Conservation (phyloP, 2,797 vertebrate genomes). For the Pagetopsis macropterus region DNA sequence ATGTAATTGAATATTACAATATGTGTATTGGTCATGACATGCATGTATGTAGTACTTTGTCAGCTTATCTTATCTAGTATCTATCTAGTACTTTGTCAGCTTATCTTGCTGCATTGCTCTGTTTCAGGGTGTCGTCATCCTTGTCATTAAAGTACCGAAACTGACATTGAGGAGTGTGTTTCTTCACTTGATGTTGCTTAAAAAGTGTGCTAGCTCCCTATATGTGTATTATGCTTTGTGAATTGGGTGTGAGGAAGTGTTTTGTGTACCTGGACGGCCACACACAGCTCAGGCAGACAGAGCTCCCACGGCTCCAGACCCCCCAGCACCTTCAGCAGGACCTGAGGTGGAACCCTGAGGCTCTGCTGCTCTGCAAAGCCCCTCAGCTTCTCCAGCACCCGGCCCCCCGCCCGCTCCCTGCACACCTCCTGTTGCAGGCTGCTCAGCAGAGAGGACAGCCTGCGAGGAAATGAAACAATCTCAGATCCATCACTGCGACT, state of each 20-base stretch:
- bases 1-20: too few species aligned
- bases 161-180: too few species aligned
- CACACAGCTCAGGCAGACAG: slow-evolving; percentile 83
- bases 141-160: too few species aligned
- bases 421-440: slow-evolving; percentile 74
- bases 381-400: slow-evolving; percentile 79
- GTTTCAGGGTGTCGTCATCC: too few species aligned
- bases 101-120: too few species aligned
- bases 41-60: too few species aligned
- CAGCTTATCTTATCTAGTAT: too few species aligned
- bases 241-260: background rate
- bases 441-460: slow-evolving; percentile 80
- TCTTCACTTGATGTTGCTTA: background rate
- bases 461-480: slow-evolving; percentile 39
- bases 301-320: slow-evolving; percentile 82
- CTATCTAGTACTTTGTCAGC: too few species aligned
- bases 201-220: background rate
- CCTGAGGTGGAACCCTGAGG: slow-evolving; percentile 70
- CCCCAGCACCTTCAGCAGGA: slow-evolving; percentile 78
- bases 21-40: too few species aligned
- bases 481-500: background rate
- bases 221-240: background rate
- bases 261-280: slow-evolving; percentile 79
- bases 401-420: slow-evolving; percentile 67
- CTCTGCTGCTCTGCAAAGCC: slow-evolving; percentile 74